Percentiles rank a stretch among this genome's conserved stretches.
Evolutionary conservation across 2,888 invertebrate genomes (phyloP).

Genomic region (Germaria angustata): DNA sequence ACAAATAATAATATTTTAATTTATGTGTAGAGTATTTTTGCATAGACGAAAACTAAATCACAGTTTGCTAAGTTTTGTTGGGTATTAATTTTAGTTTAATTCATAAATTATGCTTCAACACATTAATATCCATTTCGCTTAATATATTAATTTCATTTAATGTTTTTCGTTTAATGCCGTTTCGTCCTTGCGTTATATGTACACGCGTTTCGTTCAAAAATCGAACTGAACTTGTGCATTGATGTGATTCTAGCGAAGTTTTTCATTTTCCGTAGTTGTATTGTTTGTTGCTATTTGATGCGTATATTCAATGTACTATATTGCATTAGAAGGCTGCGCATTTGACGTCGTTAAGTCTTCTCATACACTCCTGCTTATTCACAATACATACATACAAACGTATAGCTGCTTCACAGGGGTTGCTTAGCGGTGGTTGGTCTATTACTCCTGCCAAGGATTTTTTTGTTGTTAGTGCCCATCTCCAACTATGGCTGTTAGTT

Average conservation of each 20-base stretch:
- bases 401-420: conserved; percentile 71
- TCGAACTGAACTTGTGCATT: conserved; percentile 64
- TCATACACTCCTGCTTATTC: conserved; percentile 5
- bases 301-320: no score
- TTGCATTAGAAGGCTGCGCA: conserved; percentile 63
- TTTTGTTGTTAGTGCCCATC: conserved; percentile 31
- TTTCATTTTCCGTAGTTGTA: neutral
- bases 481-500: conserved; percentile 45
- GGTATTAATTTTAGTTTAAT: conserved; percentile 8
- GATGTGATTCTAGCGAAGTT: conserved; percentile 16
- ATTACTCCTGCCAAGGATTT: conserved; percentile 75
- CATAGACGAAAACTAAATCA: conserved; percentile 28
- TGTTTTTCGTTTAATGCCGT: conserved; percentile 12
- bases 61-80: conserved; percentile 4
- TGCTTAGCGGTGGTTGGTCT: conserved; percentile 79
- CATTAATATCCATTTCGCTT: conserved; percentile 28
- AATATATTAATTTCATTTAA: neutral
- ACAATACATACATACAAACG: neutral
- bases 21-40: conserved; percentile 4
- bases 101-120: neutral
- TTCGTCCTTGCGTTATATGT: conserved; percentile 50
- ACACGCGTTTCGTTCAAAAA: conserved; percentile 60
- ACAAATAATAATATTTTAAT: conserved; percentile 2
- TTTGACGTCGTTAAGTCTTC: conserved; percentile 20
- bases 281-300: conserved; percentile 13